phyloP scores from a whole-genome alignment of 2,888 invertebrate genomes.

The Pomacea canaliculata region DNA sequence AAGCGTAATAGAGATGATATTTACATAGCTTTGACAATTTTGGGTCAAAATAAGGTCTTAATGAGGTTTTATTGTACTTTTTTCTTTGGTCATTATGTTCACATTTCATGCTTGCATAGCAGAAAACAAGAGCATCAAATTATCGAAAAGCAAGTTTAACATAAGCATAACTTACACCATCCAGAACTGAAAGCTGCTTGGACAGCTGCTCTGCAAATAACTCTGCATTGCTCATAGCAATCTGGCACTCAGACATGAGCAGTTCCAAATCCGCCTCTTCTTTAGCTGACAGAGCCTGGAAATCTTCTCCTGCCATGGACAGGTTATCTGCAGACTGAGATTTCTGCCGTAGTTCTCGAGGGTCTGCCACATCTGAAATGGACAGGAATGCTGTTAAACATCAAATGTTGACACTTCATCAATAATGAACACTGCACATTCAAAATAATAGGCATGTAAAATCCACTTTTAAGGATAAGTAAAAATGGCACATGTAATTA shows the following conservation, averaged over 20 bases:
- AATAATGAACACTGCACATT: background rate
- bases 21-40: no score
- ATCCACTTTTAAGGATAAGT: background rate
- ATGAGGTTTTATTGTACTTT: no score
- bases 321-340: conserved; percentile 51
- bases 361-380: conserved; percentile 45
- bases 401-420: background rate
- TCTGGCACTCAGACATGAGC: conserved; percentile 86
- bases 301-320: conserved; percentile 74
- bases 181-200: conserved; percentile 85
- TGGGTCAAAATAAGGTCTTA: no score
- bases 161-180: conserved; percentile 76
- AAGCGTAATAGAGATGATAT: no score
- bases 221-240: conserved; percentile 88
- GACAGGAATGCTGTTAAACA: no score
- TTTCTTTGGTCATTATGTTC: no score
- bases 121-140: no score
- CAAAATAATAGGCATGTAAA: background rate
- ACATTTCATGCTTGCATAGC: no score
- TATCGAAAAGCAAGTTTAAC: no score
- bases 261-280: conserved; percentile 88
- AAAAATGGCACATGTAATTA: no score
- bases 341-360: conserved; percentile 41
- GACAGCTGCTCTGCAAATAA: conserved; percentile 81
- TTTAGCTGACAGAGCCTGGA: conserved; percentile 84